A percentile compares a stretch with the other conserved stretches of the same genome.
phyloP scores from a whole-genome alignment of 2,113 vertebrate species.

The Bambusicola thoracicus region DNA sequence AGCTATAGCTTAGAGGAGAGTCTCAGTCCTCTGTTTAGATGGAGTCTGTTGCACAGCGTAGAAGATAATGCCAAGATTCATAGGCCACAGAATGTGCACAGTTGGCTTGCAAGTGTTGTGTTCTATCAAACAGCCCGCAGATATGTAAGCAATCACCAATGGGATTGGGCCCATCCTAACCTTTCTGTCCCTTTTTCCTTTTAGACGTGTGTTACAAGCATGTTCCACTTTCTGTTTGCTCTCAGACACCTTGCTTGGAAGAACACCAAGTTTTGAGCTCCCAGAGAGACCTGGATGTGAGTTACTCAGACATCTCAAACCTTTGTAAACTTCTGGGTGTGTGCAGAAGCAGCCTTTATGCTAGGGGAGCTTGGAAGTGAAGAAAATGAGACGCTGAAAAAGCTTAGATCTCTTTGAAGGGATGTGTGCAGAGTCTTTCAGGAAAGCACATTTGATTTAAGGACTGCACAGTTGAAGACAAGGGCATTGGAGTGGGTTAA shows the following conservation, averaged over 20 bases:
- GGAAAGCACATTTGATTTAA: background rate
- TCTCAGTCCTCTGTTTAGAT: background rate
- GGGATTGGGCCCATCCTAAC: background rate
- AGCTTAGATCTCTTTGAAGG: background rate
- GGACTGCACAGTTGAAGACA: rapidly evolving
- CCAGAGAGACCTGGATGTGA: background rate
- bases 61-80: background rate
- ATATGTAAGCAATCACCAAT: background rate
- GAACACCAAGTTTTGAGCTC: background rate
- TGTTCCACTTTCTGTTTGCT: background rate
- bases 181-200: background rate
- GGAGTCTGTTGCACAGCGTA: background rate
- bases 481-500: background rate
- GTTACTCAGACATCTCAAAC: background rate
- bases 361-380: background rate
- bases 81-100: background rate
- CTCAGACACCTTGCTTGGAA: background rate
- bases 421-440: background rate
- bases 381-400: background rate
- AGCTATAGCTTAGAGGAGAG: background rate
- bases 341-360: background rate
- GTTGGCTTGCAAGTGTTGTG: background rate
- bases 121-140: background rate
- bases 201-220: background rate
- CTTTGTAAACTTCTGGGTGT: background rate